phyloP scores from a whole-genome alignment of 2,797 vertebrate species.

The Betta splendens region DNA sequence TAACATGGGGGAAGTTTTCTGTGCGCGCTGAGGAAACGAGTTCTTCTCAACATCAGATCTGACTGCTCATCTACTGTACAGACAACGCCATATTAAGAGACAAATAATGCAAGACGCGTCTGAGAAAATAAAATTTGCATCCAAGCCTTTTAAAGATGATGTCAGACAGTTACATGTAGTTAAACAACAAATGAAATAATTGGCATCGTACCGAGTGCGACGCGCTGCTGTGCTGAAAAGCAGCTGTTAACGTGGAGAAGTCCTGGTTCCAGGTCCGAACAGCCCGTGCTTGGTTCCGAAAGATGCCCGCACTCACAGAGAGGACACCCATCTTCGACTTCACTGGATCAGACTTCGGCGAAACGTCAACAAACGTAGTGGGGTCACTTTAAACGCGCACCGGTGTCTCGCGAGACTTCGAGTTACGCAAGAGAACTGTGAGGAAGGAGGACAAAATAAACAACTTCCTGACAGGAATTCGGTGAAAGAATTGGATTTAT shows the following conservation, averaged over 20 bases:
- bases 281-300: conserved; percentile 46
- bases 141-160: too few species aligned
- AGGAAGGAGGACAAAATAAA: too few species aligned
- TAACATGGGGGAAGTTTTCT: background rate
- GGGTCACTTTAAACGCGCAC: accelerated
- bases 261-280: conserved; percentile 49
- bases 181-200: conserved; percentile 19
- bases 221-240: conserved; percentile 7
- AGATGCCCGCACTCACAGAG: conserved; percentile 25
- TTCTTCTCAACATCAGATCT: conserved; percentile 21
- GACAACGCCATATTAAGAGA: too few species aligned
- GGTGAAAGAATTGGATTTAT: too few species aligned
- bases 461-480: too few species aligned
- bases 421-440: background rate
- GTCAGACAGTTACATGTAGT: too few species aligned
- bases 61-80: too few species aligned
- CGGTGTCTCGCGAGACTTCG: conserved; percentile 38
- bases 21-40: conserved; percentile 28
- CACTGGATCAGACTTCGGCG: background rate
- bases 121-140: too few species aligned
- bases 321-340: conserved; percentile 44
- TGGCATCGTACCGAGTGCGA: conserved; percentile 42
- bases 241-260: conserved; percentile 22
- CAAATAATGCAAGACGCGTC: too few species aligned
- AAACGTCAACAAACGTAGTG: background rate